Conservation (phyloP, 2,888 invertebrate genomes). For the Pollenia angustigena region DNA sequence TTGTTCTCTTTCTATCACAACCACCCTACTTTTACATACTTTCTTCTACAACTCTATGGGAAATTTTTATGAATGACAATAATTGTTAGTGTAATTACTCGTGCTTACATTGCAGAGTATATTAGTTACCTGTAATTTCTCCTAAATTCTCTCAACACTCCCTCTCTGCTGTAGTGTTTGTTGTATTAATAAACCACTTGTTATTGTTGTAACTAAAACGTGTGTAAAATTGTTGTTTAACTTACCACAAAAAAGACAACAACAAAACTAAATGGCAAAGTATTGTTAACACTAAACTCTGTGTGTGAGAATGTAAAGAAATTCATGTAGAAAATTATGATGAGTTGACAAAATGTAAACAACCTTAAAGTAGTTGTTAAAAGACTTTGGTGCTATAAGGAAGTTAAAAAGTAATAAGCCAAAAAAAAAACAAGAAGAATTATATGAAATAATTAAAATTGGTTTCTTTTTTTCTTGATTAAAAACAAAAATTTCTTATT, state of each 20-base stretch:
- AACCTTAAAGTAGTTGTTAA: conserved; percentile 70
- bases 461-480: background rate
- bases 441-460: conserved; percentile 30
- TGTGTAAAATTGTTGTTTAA: conserved; percentile 47
- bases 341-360: conserved; percentile 72
- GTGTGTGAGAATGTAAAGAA: conserved; percentile 47
- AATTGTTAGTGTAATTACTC: conserved; percentile 48
- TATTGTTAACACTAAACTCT: conserved; percentile 26
- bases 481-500: conserved; percentile 32
- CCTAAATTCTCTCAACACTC: conserved; percentile 8
- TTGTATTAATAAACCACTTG: conserved; percentile 26
- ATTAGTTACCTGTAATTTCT: conserved; percentile 61
- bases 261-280: conserved; percentile 29
- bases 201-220: conserved; percentile 43
- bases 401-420: conserved; percentile 48
- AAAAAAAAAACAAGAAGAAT: conserved; percentile 36
- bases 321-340: conserved; percentile 67
- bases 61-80: conserved; percentile 53
- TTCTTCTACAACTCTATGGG: conserved; percentile 43
- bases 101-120: background rate
- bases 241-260: conserved; percentile 36
- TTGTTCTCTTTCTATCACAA: background rate
- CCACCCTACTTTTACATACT: conserved; percentile 10
- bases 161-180: background rate
- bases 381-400: conserved; percentile 70